Percentiles rank a stretch among this genome's conserved stretches.
Conservation (phyloP, 2,113 vertebrate genomes). For the Lipophrys pholis region DNA sequence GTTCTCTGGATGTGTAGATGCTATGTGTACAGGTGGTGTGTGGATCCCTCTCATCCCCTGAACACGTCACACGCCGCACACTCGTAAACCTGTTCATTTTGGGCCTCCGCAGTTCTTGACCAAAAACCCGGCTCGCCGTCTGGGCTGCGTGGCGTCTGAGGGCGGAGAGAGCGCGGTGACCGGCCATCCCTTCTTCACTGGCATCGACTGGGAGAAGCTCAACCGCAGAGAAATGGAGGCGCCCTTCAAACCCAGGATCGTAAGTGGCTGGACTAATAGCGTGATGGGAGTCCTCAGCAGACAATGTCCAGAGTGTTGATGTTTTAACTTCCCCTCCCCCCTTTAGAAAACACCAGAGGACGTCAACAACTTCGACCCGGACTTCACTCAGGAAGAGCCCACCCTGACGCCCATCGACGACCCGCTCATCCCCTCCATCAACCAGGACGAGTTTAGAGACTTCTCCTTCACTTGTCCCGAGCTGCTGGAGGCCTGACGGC, state of each 20-base stretch:
- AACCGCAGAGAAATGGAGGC: slow-evolving; percentile 91
- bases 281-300: no score
- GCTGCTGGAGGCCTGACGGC: slow-evolving; percentile 64
- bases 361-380: slow-evolving; percentile 98
- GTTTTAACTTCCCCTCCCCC: background rate
- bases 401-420: slow-evolving; percentile 95
- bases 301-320: no score
- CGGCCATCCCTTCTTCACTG: slow-evolving; percentile 89
- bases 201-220: slow-evolving; percentile 92
- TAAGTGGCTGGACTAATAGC: slow-evolving; percentile 79
- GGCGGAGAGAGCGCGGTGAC: slow-evolving; percentile 90
- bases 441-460: slow-evolving; percentile 95
- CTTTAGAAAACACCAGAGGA: slow-evolving; percentile 93
- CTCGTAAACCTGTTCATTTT: background rate
- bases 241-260: slow-evolving; percentile 95
- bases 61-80: no score
- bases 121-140: slow-evolving; percentile 91
- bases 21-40: no score
- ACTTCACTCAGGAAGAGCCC: slow-evolving; percentile 97
- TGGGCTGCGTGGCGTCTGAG: slow-evolving; percentile 87
- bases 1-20: no score
- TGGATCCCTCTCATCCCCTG: no score
- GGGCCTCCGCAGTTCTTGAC: slow-evolving; percentile 88
- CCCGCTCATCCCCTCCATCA: slow-evolving; percentile 89
- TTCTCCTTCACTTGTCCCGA: slow-evolving; percentile 95